Evolutionary conservation across 2,113 vertebrate genomes (phyloP).

Genomic region (Bufo bufo): DNA sequence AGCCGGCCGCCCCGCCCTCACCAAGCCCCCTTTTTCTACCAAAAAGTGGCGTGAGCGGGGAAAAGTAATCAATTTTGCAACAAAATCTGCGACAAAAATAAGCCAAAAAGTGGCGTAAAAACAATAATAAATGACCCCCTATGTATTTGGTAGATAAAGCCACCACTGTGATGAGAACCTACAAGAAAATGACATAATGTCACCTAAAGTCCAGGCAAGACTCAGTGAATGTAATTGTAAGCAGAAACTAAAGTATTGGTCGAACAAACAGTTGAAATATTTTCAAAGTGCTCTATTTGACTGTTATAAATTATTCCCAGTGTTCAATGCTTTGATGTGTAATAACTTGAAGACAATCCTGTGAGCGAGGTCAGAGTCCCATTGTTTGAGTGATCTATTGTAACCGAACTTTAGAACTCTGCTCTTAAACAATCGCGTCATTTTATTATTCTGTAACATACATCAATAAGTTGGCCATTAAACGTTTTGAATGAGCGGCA

Average conservation of each 20-base stretch:
- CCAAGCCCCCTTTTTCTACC: too few relatives aligned
- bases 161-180: neutral
- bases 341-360: conserved; percentile 8
- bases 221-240: neutral
- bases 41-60: too few relatives aligned
- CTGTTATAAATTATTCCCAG: neutral
- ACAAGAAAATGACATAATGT: neutral
- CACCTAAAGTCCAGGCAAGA: neutral
- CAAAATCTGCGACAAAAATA: too few relatives aligned
- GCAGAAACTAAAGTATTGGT: neutral
- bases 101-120: too few relatives aligned
- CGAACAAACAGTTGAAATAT: neutral
- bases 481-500: neutral
- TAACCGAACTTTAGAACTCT: neutral
- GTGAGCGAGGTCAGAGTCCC: conserved; percentile 59
- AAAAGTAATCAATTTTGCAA: too few relatives aligned
- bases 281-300: neutral
- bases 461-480: neutral
- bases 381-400: conserved; percentile 33
- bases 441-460: neutral
- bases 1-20: too few relatives aligned
- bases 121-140: neutral
- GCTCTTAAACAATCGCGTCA: neutral
- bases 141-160: neutral
- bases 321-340: neutral